phyloP scores from a whole-genome alignment of 2,797 vertebrate genomes.

The Acanthurus tractus region DNA sequence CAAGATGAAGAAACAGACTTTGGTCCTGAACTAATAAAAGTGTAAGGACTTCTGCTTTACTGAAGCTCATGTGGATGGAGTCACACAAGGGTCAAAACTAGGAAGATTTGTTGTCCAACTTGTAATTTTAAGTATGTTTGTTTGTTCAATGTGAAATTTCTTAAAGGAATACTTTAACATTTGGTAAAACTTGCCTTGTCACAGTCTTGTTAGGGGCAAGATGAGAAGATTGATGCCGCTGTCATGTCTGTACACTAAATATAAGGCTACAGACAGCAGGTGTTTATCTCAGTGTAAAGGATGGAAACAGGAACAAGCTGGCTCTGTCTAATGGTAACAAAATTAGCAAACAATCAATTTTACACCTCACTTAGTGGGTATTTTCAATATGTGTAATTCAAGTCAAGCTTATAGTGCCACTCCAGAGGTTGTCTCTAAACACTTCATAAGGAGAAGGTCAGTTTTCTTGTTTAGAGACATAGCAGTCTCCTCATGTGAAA shows the following conservation, averaged over 20 bases:
- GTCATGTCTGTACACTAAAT: not conserved
- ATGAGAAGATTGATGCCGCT: not conserved
- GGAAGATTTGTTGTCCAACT: constrained; percentile 7
- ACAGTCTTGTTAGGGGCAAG: not conserved
- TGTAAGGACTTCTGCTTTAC: constrained; percentile 1
- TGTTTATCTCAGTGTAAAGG: not conserved
- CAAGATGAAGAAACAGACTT: constrained; percentile 43
- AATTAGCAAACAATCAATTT: not conserved
- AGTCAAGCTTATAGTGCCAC: no score
- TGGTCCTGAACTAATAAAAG: constrained; percentile 9
- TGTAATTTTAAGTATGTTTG: constrained; percentile 8
- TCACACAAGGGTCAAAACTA: constrained; percentile 13
- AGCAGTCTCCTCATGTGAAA: no score
- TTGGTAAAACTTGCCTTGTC: not conserved
- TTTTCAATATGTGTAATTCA: not conserved
- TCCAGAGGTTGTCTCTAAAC: no score
- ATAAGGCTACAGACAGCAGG: not conserved
- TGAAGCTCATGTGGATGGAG: constrained; percentile 15
- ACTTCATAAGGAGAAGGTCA: no score
- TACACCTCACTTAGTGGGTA: not conserved
- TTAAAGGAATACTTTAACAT: not conserved
- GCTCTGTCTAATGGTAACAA: not conserved
- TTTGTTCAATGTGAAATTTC: constrained; percentile 41
- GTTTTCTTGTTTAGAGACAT: no score
- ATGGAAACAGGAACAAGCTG: not conserved